Evolutionary conservation across 37 sponge, comb jelly and placozoan species (phyloP).

Genomic region (Chondrosia reniformis): DNA sequence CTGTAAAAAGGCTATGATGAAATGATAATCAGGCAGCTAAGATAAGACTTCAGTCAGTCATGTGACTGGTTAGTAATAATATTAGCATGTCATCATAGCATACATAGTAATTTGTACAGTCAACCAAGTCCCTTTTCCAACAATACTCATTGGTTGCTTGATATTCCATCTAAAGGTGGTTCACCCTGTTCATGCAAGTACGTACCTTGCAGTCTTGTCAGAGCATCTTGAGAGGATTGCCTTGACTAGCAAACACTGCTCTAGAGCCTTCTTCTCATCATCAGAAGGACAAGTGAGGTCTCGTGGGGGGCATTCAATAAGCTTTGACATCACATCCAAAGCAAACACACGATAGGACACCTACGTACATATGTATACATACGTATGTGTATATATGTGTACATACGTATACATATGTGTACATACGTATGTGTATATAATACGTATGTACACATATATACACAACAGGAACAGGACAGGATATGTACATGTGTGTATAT

Average conservation of each 20-base stretch:
- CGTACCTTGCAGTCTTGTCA: conserved; percentile 65
- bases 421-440: neutral
- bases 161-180: too few species aligned
- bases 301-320: conserved; percentile 16
- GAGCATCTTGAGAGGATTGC: conserved; percentile 67
- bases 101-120: too few species aligned
- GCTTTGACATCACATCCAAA: conserved; percentile 44
- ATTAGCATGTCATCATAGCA: too few species aligned
- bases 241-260: conserved; percentile 46
- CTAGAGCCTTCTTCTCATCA: conserved; percentile 34
- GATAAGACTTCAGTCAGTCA: too few species aligned
- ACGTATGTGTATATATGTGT: neutral
- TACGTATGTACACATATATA: neutral
- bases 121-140: too few species aligned
- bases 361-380: conserved; percentile 1
- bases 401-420: neutral
- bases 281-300: neutral
- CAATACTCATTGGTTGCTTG: too few species aligned
- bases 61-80: too few species aligned
- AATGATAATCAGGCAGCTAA: too few species aligned
- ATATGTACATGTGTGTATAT: neutral
- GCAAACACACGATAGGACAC: conserved; percentile 63
- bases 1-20: too few species aligned
- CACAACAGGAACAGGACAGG: neutral
- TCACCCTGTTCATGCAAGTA: neutral